These are phyloP conservation scores for Poeciliopsis presidionis DNA, from an alignment of 2,797 vertebrate species.

Conservation along the genomic window DNA sequence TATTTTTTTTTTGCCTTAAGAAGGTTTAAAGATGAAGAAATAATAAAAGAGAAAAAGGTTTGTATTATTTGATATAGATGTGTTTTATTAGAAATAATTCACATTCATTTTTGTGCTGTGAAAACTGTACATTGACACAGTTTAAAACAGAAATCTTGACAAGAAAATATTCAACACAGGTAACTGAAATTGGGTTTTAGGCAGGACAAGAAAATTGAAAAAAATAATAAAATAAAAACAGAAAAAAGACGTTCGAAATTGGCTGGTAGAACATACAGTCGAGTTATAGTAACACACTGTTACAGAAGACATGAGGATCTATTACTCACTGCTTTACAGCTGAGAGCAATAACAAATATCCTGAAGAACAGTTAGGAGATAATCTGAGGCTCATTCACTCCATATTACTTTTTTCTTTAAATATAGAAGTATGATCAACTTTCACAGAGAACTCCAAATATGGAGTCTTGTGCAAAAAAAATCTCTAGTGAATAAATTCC, in stretches of 20 bases:
- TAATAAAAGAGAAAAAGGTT: conserved; percentile 8
- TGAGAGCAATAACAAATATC: conserved; percentile 75
- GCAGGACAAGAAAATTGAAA: conserved; percentile 34
- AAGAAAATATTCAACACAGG: conserved; percentile 68
- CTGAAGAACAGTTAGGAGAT: conserved; percentile 86
- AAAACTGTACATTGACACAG: conserved; percentile 89
- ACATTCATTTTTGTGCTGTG: conserved; percentile 92
- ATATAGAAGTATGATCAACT: conserved; percentile 84
- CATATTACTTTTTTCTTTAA: conserved; percentile 74
- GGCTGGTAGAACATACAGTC: conserved; percentile 69
- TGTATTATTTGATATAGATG: conserved; percentile 62
- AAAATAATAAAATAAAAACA: not conserved
- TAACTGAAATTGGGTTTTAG: conserved; percentile 59
- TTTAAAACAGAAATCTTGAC: conserved; percentile 71
- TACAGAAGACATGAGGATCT: conserved; percentile 79
- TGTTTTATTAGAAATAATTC: conserved; percentile 93
- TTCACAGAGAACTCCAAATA: conserved; percentile 82
- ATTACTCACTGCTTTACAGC: conserved; percentile 66
- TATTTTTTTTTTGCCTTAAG: not conserved
- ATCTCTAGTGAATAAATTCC: conserved; percentile 85
- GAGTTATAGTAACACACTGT: conserved; percentile 73
- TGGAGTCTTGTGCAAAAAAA: conserved; percentile 83
- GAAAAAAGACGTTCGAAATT: conserved; percentile 27
- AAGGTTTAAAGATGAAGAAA: conserved; percentile 12
- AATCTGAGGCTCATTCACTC: conserved; percentile 84